phyloP scores from a whole-genome alignment of 2,113 vertebrate species.

The Lycaon pictus region DNA sequence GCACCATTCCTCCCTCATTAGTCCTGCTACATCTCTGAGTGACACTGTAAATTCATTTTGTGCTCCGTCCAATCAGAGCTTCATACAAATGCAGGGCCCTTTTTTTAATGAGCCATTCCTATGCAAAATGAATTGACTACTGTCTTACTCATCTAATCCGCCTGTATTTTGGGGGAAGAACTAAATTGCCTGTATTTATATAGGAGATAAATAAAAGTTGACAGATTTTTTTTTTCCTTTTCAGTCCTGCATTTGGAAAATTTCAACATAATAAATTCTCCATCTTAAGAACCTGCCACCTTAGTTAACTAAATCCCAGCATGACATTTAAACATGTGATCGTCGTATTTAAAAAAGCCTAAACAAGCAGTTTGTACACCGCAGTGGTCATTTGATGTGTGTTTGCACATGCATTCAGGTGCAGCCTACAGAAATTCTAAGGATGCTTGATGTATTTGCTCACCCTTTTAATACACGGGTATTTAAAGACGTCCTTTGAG shows the following conservation, averaged over 20 bases:
- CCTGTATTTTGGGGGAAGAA: slow-evolving; percentile 90
- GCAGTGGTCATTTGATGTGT: slow-evolving; percentile 76
- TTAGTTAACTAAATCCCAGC: slow-evolving; percentile 87
- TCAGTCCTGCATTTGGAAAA: slow-evolving; percentile 83
- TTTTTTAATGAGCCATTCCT: slow-evolving; percentile 97
- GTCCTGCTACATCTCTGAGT: slow-evolving; percentile 96
- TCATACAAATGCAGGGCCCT: slow-evolving; percentile 90
- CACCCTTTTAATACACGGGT: slow-evolving; percentile 81
- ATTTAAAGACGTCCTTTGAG: slow-evolving; percentile 67
- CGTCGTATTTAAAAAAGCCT: slow-evolving; percentile 86
- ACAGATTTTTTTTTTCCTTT: slow-evolving; percentile 84
- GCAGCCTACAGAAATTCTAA: slow-evolving; percentile 80
- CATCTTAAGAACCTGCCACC: slow-evolving; percentile 86
- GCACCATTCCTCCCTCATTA: slow-evolving; percentile 94
- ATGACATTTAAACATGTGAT: slow-evolving; percentile 87
- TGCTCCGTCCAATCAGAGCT: slow-evolving; percentile 90
- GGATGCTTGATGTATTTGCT: slow-evolving; percentile 83
- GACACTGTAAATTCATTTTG: slow-evolving; percentile 99
- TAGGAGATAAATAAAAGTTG: slow-evolving; percentile 92
- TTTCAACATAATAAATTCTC: slow-evolving; percentile 85
- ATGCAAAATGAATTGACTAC: slow-evolving; percentile 98
- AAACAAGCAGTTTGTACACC: slow-evolving; percentile 83
- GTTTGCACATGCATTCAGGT: slow-evolving; percentile 81
- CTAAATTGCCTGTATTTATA: slow-evolving; percentile 91
- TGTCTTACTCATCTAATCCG: slow-evolving; percentile 93